Conservation (phyloP, 2,797 vertebrate genomes). For the Acridotheres tristis region DNA sequence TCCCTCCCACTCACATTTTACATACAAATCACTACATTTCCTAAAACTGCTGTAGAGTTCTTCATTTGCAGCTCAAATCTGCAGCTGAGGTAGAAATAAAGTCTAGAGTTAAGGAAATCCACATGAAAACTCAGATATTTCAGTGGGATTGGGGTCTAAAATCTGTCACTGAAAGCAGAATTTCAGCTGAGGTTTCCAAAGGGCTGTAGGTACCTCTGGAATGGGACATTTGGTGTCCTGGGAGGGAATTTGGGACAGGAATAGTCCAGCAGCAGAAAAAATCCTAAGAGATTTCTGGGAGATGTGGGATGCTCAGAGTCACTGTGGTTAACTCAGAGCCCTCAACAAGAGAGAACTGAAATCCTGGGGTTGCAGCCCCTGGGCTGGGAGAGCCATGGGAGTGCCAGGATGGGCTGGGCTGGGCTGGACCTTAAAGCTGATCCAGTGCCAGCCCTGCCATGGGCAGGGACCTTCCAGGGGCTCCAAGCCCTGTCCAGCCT, state of each 20-base stretch:
- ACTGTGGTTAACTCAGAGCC: not conserved
- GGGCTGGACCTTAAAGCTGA: not conserved
- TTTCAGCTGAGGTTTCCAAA: not conserved
- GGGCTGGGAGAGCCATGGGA: not conserved
- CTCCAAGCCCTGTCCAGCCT: not conserved
- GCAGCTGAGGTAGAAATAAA: not conserved
- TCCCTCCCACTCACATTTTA: not conserved
- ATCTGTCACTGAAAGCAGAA: not conserved
- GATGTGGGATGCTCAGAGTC: not conserved
- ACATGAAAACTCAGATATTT: not conserved
- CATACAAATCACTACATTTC: not conserved
- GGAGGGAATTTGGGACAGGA: not conserved
- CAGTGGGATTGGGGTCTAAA: not conserved
- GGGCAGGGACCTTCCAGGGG: not conserved
- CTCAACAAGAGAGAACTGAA: not conserved
- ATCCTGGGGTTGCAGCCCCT: not conserved
- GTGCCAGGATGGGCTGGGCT: not conserved
- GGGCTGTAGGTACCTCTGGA: not conserved
- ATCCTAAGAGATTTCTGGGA: not conserved
- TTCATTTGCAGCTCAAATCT: not conserved
- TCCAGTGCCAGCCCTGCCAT: not conserved
- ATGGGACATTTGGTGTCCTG: not conserved
- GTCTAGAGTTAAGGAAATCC: not conserved
- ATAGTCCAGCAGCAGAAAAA: not conserved
- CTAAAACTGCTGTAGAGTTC: not conserved